Base-by-base conservation (phyloP, 2,797 vertebrate species). In the Erethizon dorsatum region DNA sequence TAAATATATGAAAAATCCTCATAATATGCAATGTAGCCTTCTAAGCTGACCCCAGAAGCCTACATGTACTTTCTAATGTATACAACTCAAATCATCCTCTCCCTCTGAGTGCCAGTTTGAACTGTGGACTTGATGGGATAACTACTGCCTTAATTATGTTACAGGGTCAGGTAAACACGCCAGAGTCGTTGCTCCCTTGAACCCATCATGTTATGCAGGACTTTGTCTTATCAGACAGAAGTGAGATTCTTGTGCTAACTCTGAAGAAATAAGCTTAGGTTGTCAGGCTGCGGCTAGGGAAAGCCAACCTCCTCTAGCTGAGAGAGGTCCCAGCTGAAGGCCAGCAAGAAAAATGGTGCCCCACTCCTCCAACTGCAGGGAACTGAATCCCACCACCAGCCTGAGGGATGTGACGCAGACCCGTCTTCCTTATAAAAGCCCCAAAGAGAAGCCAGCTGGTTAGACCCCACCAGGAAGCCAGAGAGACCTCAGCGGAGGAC, bases 111-210 rank as follows among this genome's bases (percentile, higher is more conserved):
- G 69, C 4, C 3, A 47, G 45, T 61, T 8, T 9, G 59, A 86
- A 41, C n/a, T 26, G 37, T 9, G 82, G 65, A 41, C 78, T 33
- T 61, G 37, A 69, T 2, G 11, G 71, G 11, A 33, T 4, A 50
- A 26, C 0, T 59, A 12, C 5, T 28, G 61, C 20, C 24, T 56
- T 69, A 15, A 28, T 1, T 56, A 9, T 17, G 13, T 56, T 47
- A 50, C 4, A 41, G 63, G 22, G 41, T 3, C 71, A 79, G 2
- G 33, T 9, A 59, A 57, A 83, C 67, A 47, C 52, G 12, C 18
- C 2, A 6, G 33, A 24, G 13, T 0, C 1, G 9, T 13, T n/a
- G 1, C 2, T n/a, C 47, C 22, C 11, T 37, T 18, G 59, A 54
- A 50, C 9, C 6, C 31, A 56, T 47, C 33, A 54, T 47, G 45